Conservation (phyloP, 2,113 vertebrate genomes). For the Bambusicola thoracicus region DNA sequence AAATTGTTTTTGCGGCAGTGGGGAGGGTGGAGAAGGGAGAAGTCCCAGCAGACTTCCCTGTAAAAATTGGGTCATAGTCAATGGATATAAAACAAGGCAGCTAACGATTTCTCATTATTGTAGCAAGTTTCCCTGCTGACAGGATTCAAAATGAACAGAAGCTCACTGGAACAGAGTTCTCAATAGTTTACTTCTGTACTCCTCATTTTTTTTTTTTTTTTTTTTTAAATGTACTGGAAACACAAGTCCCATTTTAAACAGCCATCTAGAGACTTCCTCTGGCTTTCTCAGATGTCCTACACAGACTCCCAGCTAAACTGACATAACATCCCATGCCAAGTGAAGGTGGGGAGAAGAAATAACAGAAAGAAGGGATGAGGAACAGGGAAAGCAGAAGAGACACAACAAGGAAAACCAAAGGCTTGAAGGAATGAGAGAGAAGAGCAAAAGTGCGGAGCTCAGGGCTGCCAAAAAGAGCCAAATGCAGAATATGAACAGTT, state of each 20-base stretch:
- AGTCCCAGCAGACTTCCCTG: slow-evolving; percentile 30
- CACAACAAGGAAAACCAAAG: background rate
- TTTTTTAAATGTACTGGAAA: background rate
- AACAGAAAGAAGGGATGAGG: background rate
- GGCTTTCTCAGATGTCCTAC: background rate
- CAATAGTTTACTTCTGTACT: background rate
- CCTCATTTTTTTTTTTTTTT: background rate
- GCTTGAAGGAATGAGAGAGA: background rate
- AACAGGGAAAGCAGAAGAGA: background rate
- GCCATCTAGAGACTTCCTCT: background rate
- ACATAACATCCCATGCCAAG: background rate
- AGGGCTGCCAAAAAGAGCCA: background rate
- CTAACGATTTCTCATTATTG: background rate
- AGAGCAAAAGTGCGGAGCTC: rapidly evolving
- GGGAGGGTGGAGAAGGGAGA: background rate
- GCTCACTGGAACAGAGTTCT: background rate
- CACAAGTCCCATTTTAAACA: background rate
- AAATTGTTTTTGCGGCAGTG: background rate
- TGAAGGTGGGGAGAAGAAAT: background rate
- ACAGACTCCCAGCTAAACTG: background rate
- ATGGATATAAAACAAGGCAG: background rate
- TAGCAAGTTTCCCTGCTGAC: background rate
- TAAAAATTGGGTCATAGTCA: background rate
- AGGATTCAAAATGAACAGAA: background rate
- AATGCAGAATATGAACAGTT: background rate